Conservation (phyloP, 2,113 vertebrate genomes). For the Labeo catla region DNA sequence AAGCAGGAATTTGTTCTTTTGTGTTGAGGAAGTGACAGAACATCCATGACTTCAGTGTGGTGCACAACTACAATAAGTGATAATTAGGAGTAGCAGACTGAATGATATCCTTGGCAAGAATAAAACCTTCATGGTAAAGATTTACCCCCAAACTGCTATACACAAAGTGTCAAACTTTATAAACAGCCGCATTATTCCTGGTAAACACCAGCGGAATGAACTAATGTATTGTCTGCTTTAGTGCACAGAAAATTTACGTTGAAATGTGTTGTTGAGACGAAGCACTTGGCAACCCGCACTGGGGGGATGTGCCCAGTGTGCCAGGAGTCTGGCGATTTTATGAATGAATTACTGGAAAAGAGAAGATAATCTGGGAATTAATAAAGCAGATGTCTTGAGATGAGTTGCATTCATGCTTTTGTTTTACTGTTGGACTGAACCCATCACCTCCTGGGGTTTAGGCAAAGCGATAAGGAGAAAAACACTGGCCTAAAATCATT, state of each 20-base stretch:
- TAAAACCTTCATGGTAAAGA: not conserved
- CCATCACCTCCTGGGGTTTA: not conserved
- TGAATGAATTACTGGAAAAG: conserved; percentile 6
- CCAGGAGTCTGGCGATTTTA: not conserved
- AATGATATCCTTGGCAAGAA: not conserved
- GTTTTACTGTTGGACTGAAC: not conserved
- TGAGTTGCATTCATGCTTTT: not conserved
- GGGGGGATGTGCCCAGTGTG: not conserved
- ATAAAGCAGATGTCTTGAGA: not conserved
- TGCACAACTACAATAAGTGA: not conserved
- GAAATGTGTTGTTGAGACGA: not conserved
- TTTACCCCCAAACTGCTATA: not conserved
- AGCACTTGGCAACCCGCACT: not conserved
- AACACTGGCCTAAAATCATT: conserved; percentile 14
- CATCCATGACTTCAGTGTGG: conserved; percentile 21
- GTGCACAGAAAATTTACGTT: not conserved
- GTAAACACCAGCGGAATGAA: not conserved
- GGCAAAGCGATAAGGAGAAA: conserved; percentile 7
- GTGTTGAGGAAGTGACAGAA: conserved; percentile 33
- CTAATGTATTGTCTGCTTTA: not conserved
- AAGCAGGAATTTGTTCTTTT: conserved; percentile 19
- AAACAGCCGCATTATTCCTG: not conserved
- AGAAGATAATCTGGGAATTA: conserved; percentile 1
- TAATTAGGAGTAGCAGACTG: not conserved
- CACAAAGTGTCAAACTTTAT: not conserved